Evolutionary conservation across 2,797 vertebrate species (phyloP).

Genomic region (Molossus molossus): DNA sequence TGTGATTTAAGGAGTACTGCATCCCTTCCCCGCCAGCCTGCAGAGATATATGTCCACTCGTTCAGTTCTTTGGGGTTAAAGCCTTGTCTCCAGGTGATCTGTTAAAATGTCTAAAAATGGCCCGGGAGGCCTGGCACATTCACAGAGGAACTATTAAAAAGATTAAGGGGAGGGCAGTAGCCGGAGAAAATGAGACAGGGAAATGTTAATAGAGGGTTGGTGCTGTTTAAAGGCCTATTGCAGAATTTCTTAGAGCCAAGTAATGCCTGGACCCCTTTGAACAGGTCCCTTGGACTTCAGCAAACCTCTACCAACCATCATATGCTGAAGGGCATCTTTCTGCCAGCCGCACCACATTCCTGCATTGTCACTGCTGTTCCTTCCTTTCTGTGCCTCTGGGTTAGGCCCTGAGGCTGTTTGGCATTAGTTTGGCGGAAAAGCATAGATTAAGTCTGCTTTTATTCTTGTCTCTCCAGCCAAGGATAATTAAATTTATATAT

Average conservation of each 20-base stretch:
- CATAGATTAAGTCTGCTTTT: not conserved
- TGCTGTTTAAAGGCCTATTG: not conserved
- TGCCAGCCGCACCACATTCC: rapidly evolving
- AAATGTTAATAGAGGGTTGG: conserved; percentile 15
- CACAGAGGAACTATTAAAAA: conserved; percentile 20
- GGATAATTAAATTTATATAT: conserved; percentile 15
- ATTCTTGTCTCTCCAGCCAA: conserved; percentile 3
- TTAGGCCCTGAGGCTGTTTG: not conserved
- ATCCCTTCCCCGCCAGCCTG: not conserved
- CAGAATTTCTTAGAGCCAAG: not conserved
- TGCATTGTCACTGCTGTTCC: rapidly evolving
- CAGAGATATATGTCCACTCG: not conserved
- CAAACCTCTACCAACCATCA: rapidly evolving
- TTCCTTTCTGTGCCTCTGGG: not conserved
- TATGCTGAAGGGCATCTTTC: rapidly evolving
- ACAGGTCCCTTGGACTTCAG: not conserved
- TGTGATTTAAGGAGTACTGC: not conserved
- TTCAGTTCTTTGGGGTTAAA: not conserved
- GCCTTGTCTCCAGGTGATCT: not conserved
- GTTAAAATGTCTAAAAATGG: conserved; percentile 57
- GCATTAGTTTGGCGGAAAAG: not conserved
- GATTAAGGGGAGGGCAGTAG: not conserved
- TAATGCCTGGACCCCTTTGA: not conserved
- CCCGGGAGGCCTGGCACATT: not conserved
- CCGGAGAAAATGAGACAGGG: conserved; percentile 26